Evolutionary conservation across 2,113 vertebrate genomes (phyloP), one percentile per base, ranked within the genome.

Genomic region (Girardinichthys multiradiatus): DNA sequence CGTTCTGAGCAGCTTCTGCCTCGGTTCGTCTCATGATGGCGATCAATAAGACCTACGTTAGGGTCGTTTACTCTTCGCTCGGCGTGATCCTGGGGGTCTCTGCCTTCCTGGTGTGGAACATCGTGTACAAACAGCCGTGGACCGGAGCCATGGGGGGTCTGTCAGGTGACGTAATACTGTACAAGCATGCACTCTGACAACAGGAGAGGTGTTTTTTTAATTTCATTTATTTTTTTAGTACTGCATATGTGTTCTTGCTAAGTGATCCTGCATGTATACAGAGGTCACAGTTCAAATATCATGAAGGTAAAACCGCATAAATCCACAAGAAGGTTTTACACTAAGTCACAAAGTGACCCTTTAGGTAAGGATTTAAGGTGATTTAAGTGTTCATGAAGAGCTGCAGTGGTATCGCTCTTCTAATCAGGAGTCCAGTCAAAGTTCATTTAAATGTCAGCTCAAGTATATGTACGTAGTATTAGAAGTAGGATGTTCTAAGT

Each of bases 81-180:
- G 96, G 97, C 0, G 21, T 93, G 19, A 14, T 94, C 27, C 37
- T 95, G 66, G 96, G 97, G 4, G 86, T 95, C 51, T 97, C 96
- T 12, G 94, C 93, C 48, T 98, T 98, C 86, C 83, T 97, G 62
- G 89, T 93, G 63, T 98, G 97, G 96, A 97, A 95, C 83, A 80
- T 95, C 76, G 91, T 89, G 59, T 96, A 92, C 90, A 83, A 65
- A 6, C 97, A 98, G 90, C 95, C 94, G 42, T 95, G 92, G 89
- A 98, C 97, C 4, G 95, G 94, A 7, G 95, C 96, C 68, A 95
- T 96, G 93, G 97, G 96, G 60, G 97, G 96, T 59, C 94, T 98
- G 77, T 95, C 96, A 94, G 97, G 97, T 98, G 94, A 86, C 60
- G 33, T 70, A 48, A 39, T 62, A 10, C 48, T 54, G 24, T 54